Evolutionary conservation across 2,113 vertebrate genomes (phyloP).

Genomic region (Sylvia atricapilla): DNA sequence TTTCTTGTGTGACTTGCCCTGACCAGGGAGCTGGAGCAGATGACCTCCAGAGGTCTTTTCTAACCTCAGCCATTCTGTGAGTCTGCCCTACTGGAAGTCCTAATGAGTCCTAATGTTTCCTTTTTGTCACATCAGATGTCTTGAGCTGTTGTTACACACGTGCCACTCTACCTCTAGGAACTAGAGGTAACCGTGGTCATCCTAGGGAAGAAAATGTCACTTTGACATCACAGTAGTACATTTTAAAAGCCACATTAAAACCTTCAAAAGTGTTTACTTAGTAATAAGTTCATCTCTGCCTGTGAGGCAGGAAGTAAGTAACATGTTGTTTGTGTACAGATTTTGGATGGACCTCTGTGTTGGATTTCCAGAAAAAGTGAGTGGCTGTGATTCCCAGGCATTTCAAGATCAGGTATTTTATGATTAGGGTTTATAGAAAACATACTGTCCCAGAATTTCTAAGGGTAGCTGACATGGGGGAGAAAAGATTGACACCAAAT

Average conservation of each 20-base stretch:
- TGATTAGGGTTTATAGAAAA: not conserved
- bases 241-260: not conserved
- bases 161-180: not conserved
- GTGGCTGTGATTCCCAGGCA: not conserved
- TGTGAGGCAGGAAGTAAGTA: not conserved
- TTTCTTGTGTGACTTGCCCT: not conserved
- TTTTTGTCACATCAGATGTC: not conserved
- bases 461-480: not conserved
- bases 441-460: not conserved
- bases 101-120: not conserved
- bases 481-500: not conserved
- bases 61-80: not conserved
- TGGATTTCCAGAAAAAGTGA: not conserved
- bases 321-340: not conserved
- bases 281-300: not conserved
- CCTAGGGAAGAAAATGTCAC: not conserved
- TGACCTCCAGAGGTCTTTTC: not conserved
- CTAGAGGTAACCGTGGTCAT: not conserved
- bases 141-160: not conserved
- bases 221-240: not conserved
- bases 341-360: not conserved
- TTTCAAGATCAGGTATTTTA: not conserved
- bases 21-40: not conserved
- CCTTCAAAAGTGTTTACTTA: not conserved
- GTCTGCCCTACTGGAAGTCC: not conserved